Evolutionary conservation across 2,797 vertebrate species (phyloP).

Genomic region (Bovichtus variegatus): DNA sequence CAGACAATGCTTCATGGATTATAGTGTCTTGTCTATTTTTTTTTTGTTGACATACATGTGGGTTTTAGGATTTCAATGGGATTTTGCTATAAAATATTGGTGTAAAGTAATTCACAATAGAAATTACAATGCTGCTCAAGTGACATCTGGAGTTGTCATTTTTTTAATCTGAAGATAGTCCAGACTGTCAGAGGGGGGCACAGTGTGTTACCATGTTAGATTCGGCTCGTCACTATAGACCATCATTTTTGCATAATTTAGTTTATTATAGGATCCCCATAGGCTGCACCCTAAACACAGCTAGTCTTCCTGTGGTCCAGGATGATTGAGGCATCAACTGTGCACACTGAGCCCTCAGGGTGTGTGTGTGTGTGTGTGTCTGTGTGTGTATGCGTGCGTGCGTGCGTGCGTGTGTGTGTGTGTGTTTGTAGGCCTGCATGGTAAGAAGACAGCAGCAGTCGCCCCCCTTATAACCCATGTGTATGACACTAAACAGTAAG

Average conservation of each 20-base stretch:
- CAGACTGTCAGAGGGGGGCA: constrained; percentile 30
- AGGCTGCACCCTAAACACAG: no score
- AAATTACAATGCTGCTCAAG: constrained; percentile 20
- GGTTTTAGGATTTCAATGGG: background rate
- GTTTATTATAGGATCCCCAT: no score
- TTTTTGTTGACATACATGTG: background rate
- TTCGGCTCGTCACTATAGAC: constrained; percentile 44
- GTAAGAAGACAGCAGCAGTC: constrained; percentile 41
- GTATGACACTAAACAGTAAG: constrained; percentile 56
- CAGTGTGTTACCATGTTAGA: constrained; percentile 56
- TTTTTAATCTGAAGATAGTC: constrained; percentile 65
- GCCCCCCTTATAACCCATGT: constrained; percentile 43
- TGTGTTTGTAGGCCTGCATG: constrained; percentile 18
- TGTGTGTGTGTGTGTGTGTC: constrained; percentile 17
- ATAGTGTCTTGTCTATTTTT: background rate
- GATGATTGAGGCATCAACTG: constrained; percentile 38
- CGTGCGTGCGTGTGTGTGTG: constrained; percentile 23
- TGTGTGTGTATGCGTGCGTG: constrained; percentile 20
- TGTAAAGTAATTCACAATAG: background rate
- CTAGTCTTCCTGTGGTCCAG: no score
- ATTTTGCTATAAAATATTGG: background rate
- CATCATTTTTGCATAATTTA: constrained; percentile 32
- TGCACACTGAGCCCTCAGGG: constrained; percentile 29
- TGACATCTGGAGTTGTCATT: constrained; percentile 60
- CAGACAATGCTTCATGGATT: constrained; percentile 27